Evolutionary conservation across 1,140 invertebrate genomes (phyloP).

Genomic region (Leptonema lineaticorne): DNA sequence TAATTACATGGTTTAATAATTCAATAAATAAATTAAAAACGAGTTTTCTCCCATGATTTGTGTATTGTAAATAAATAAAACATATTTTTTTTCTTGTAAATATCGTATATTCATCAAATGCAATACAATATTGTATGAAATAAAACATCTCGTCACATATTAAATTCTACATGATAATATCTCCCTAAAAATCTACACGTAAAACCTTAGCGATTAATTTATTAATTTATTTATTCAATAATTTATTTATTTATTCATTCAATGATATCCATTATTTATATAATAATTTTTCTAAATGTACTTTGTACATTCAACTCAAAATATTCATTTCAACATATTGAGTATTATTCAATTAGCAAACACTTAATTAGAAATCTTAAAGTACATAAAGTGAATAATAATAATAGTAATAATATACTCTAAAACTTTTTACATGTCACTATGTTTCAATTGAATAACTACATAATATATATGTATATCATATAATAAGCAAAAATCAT

Average conservation of each 20-base stretch:
- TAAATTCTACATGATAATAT: constrained; percentile 19
- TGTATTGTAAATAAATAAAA: too few species aligned
- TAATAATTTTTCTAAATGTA: constrained; percentile 19
- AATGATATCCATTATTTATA: constrained; percentile 20
- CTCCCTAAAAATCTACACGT: neutral
- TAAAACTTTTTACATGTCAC: neutral
- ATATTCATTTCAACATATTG: constrained; percentile 10
- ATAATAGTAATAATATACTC: too few species aligned
- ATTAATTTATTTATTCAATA: constrained; percentile 14
- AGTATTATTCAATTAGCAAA: constrained; percentile 5
- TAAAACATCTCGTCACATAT: constrained; percentile 19
- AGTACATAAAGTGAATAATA: too few species aligned
- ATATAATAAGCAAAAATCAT: constrained; percentile 5
- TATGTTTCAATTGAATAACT: constrained; percentile 3
- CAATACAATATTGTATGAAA: constrained; percentile 21
- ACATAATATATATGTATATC: neutral
- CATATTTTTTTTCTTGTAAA: neutral
- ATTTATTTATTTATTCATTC: constrained; percentile 10
- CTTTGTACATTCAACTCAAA: constrained; percentile 19
- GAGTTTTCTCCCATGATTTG: too few species aligned
- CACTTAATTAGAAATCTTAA: constrained; percentile 3
- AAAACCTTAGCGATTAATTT: neutral
- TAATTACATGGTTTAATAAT: too few species aligned
- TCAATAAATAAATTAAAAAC: too few species aligned
- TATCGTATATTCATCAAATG: constrained; percentile 22